Conservation (phyloP, 2,113 vertebrate genomes). For the Pseudolaguvia tuberculata region DNA sequence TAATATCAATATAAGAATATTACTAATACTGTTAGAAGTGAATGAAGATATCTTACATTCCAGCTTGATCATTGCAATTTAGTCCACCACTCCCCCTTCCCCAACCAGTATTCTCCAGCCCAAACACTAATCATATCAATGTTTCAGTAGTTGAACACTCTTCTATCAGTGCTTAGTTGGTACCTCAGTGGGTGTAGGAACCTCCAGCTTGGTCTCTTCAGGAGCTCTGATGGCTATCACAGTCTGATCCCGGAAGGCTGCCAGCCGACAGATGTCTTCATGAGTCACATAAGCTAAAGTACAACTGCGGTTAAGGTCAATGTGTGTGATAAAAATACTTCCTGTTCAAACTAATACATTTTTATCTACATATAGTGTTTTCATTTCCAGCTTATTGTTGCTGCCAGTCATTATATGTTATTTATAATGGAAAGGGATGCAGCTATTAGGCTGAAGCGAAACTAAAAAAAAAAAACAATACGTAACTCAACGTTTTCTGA, state of each 20-base stretch:
- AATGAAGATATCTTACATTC: no score
- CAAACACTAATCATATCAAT: no score
- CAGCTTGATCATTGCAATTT: no score
- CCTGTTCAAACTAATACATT: not conserved
- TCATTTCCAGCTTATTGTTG: not conserved
- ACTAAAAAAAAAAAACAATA: not conserved
- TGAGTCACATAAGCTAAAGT: slow-evolving; percentile 86
- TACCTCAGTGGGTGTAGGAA: slow-evolving; percentile 82
- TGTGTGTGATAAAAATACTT: not conserved
- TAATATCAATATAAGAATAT: no score
- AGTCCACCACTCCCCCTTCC: no score
- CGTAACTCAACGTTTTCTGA: not conserved
- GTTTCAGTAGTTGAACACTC: no score
- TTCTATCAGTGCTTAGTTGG: not conserved
- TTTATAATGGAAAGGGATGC: not conserved
- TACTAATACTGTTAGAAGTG: no score
- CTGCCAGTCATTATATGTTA: not conserved
- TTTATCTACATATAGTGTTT: not conserved
- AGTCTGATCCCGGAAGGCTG: slow-evolving; percentile 80
- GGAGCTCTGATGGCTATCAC: slow-evolving; percentile 85
- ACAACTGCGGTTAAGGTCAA: slow-evolving; percentile 52
- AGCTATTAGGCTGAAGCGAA: no score
- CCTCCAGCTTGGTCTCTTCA: slow-evolving; percentile 84
- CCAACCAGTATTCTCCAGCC: no score
- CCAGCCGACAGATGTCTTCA: slow-evolving; percentile 76